Evolutionary conservation across 1,140 invertebrate genomes (phyloP), one percentile per base, ranked within the genome.

Genomic region (Ceratina calcarata): DNA sequence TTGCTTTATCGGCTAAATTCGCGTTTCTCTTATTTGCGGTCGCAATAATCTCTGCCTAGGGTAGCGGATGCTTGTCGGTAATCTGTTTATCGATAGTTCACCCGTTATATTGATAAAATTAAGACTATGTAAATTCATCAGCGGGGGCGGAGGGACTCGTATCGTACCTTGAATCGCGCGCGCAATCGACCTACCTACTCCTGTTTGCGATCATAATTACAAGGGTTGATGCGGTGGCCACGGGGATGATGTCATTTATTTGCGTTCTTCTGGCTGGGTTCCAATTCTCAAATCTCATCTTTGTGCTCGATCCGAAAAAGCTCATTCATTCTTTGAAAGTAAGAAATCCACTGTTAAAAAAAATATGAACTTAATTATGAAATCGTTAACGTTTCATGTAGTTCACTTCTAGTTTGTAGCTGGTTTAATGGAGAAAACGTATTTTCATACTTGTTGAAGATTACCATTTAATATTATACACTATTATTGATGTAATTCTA

Each of bases 231-330:
- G 58, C 22, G 20, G 57, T 51, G 24, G 67, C 67, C 76, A 64
- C 68, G 27, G 45, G 8, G 57, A 37, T 78, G 76, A 64, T 68
- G 76, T 78, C 76, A 71, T 55, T 78, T 49, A 71, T 78, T 78
- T 78, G 58, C 67, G 57, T 71, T 78, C 58, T 78, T 78, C 76
- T 78, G 76, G 76, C 68, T 15, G 68, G 49, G 62, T 71, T 78
- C 76, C 76, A 78, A 78, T 78, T 71, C 76, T 78, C 67, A 68
- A 71, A 71, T 64, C 67, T 71, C 57, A 62, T 78, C 75, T 20
- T 49, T 55, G 64, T 68, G 37, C 65, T 22, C 22, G 22, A 24
- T 51, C 64, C 65, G 55, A 64, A 69, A 77, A 58, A 51, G 68
- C 68, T 78, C 76, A 24, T 78, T 78, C 71, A 78, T 78, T 32